These are phyloP conservation scores for Meloidogyne chitwoodi DNA, from an alignment of 1,140 invertebrate genomes.

Conservation along the genomic window DNA sequence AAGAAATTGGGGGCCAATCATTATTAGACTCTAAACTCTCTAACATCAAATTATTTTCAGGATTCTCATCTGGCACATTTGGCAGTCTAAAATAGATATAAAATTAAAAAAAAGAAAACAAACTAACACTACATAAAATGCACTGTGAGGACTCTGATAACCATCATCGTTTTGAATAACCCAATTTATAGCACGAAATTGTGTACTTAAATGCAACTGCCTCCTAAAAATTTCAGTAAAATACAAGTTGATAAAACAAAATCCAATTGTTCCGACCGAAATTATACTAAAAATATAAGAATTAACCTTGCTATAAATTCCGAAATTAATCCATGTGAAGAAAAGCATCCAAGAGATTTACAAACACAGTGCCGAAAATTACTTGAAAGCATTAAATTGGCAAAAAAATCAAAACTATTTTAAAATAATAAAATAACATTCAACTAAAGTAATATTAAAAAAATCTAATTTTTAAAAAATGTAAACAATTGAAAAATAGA, in stretches of 20 bases:
- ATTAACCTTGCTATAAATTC: neutral
- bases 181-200: neutral
- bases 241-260: too few species aligned
- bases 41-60: slow-evolving; percentile 53
- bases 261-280: too few species aligned
- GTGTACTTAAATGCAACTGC: neutral
- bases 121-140: neutral
- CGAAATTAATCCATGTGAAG: neutral
- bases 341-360: neutral
- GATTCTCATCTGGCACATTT: slow-evolving; percentile 54
- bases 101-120: neutral
- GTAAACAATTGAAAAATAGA: too few species aligned
- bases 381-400: neutral
- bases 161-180: neutral
- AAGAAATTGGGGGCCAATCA: slow-evolving; percentile 52
- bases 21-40: slow-evolving; percentile 48
- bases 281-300: neutral
- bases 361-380: neutral
- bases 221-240: neutral
- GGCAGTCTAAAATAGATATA: slow-evolving; percentile 46
- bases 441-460: too few species aligned
- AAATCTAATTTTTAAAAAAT: too few species aligned
- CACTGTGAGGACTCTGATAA: neutral
- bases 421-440: too few species aligned
- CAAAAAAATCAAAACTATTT: too few species aligned